Percentiles rank a stretch among this genome's conserved stretches.
Evolutionary conservation across 1,140 invertebrate species (phyloP).

Genomic region (Drosophila biarmipes): DNA sequence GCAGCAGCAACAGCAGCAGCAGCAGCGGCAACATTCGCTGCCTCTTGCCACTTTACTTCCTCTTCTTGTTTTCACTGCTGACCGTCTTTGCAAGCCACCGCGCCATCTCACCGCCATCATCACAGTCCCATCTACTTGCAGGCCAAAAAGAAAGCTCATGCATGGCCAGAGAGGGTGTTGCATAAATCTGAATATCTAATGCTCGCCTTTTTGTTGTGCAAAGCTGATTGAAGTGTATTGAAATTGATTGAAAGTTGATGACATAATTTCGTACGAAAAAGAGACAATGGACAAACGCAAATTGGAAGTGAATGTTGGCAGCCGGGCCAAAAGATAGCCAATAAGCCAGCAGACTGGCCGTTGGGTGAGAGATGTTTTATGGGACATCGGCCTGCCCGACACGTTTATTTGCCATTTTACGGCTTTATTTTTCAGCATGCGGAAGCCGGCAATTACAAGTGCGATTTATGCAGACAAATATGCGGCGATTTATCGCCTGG

Average conservation of each 20-base stretch:
- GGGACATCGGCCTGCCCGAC: conserved; percentile 32
- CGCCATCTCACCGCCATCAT: too few species aligned
- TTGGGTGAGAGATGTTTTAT: conserved; percentile 46
- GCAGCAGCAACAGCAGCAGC: conserved; percentile 25
- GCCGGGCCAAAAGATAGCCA: conserved; percentile 17
- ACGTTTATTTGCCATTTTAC: conserved; percentile 35
- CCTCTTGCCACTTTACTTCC: conserved; percentile 18
- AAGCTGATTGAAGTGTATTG: conserved; percentile 75
- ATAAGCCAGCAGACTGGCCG: not conserved
- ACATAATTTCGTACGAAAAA: conserved; percentile 63
- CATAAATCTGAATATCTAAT: conserved; percentile 77
- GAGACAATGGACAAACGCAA: conserved; percentile 41
- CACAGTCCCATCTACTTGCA: not conserved
- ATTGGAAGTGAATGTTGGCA: conserved; percentile 66
- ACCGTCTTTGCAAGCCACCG: conserved; percentile 30
- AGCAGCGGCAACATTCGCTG: conserved; percentile 3
- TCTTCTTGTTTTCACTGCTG: conserved; percentile 41
- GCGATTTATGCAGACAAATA: conserved; percentile 38
- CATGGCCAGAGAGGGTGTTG: conserved; percentile 30
- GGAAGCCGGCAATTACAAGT: conserved; percentile 48
- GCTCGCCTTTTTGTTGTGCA: conserved; percentile 61
- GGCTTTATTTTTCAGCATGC: conserved; percentile 33
- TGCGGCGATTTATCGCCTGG: conserved; percentile 2
- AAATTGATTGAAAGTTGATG: conserved; percentile 76
- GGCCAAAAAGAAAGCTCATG: conserved; percentile 57